Evolutionary conservation across 2,113 vertebrate species (phyloP).

Genomic region (Eleginops maclovinus): DNA sequence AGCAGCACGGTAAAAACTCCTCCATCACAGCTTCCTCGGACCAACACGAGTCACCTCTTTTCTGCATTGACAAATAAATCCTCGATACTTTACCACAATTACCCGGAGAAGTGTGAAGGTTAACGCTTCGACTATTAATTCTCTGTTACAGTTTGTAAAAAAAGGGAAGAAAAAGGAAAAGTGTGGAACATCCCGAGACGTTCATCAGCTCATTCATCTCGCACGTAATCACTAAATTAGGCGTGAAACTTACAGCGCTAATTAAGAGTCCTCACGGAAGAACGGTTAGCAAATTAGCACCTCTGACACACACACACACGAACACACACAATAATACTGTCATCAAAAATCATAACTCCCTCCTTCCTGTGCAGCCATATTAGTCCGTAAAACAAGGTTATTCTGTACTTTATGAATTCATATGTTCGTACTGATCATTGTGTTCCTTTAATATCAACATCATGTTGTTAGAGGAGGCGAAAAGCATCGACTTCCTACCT

Average conservation of each 20-base stretch:
- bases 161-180: constrained; percentile 39
- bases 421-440: not conserved
- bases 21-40: constrained; percentile 1
- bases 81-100: constrained; percentile 59
- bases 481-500: not conserved
- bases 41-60: not conserved
- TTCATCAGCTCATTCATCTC: constrained; percentile 80
- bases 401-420: too few species aligned
- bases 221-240: constrained; percentile 82
- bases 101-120: constrained; percentile 66
- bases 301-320: constrained; percentile 48
- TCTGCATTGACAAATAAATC: constrained; percentile 12
- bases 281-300: constrained; percentile 83
- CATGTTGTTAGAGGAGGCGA: not conserved
- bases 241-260: constrained; percentile 80
- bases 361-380: too few species aligned
- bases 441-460: not conserved
- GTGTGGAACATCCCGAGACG: constrained; percentile 62
- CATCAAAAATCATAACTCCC: too few species aligned
- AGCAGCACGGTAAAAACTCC: not conserved
- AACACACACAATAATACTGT: constrained; percentile 29
- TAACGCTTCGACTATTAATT: constrained; percentile 72
- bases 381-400: too few species aligned
- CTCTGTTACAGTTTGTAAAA: constrained; percentile 30
- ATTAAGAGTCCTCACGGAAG: constrained; percentile 81